Evolutionary conservation across 2,888 invertebrate species (phyloP).

Genomic region (Bombylius discolor): DNA sequence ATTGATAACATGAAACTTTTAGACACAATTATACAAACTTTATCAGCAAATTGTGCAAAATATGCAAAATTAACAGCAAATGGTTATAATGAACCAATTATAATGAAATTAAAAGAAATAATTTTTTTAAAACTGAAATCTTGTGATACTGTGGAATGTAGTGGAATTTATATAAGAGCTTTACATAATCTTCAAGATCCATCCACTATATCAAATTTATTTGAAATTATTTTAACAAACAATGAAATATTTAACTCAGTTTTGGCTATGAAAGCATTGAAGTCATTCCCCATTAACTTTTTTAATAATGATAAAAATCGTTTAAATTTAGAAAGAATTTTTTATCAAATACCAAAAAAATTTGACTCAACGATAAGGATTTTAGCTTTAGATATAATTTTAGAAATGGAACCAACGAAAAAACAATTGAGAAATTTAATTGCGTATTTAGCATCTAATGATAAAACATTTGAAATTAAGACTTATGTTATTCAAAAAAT

Average conservation of each 20-base stretch:
- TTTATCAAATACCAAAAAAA: constrained; percentile 44
- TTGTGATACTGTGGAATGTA: constrained; percentile 46
- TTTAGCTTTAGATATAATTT: constrained; percentile 54
- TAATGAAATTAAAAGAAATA: constrained; percentile 26
- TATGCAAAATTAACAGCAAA: constrained; percentile 25
- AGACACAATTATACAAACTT: constrained; percentile 53
- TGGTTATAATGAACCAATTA: constrained; percentile 19
- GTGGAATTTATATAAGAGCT: constrained; percentile 48
- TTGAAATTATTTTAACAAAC: constrained; percentile 42
- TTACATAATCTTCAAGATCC: constrained; percentile 55
- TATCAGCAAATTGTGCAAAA: constrained; percentile 47
- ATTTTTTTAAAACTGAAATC: constrained; percentile 33
- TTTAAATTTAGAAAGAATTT: constrained; percentile 40
- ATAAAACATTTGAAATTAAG: constrained; percentile 49
- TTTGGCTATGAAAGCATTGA: constrained; percentile 55
- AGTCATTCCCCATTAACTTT: constrained; percentile 36
- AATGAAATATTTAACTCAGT: constrained; percentile 44
- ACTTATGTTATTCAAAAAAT: constrained; percentile 51
- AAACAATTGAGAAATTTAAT: constrained; percentile 42
- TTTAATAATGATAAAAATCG: constrained; percentile 34
- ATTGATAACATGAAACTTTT: constrained; percentile 45
- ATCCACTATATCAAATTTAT: constrained; percentile 44
- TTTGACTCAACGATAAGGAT: constrained; percentile 60
- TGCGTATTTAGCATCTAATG: constrained; percentile 38
- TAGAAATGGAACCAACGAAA: constrained; percentile 44